A percentile compares a stretch with the other conserved stretches of the same genome.
phyloP scores from a whole-genome alignment of 2,113 vertebrate genomes.

The Caracal caracal region DNA sequence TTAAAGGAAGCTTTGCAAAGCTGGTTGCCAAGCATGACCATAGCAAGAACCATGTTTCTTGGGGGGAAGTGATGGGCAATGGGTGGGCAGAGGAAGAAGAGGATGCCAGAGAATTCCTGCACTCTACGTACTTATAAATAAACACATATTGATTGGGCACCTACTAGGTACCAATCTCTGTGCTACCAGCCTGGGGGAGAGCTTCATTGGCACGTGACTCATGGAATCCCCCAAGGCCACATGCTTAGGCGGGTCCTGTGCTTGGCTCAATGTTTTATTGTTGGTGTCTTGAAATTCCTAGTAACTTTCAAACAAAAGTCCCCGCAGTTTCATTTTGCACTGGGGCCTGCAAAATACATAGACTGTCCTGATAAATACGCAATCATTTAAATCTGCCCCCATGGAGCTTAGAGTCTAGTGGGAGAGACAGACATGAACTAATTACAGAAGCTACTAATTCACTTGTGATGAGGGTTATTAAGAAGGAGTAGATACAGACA shows the following conservation, averaged over 20 bases:
- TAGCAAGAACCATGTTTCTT: neutral
- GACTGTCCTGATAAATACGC: neutral
- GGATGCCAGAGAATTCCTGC: neutral
- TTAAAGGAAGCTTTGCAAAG: conserved; percentile 32
- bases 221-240: neutral
- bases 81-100: neutral
- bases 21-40: neutral
- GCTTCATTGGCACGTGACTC: neutral
- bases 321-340: neutral
- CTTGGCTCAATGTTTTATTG: neutral
- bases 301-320: neutral
- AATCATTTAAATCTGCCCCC: neutral
- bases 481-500: neutral
- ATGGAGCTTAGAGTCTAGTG: neutral
- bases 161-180: neutral
- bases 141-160: neutral
- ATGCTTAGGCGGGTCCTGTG: neutral
- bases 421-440: neutral
- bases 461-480: neutral
- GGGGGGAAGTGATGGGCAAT: neutral
- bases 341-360: neutral
- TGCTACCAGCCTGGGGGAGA: neutral
- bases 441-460: neutral
- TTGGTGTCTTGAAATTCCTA: neutral
- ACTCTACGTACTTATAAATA: neutral